Evolutionary conservation across 2,888 invertebrate species (phyloP), one percentile per base, ranked within the genome.

Genomic region (Eupithecia vulgata): DNA sequence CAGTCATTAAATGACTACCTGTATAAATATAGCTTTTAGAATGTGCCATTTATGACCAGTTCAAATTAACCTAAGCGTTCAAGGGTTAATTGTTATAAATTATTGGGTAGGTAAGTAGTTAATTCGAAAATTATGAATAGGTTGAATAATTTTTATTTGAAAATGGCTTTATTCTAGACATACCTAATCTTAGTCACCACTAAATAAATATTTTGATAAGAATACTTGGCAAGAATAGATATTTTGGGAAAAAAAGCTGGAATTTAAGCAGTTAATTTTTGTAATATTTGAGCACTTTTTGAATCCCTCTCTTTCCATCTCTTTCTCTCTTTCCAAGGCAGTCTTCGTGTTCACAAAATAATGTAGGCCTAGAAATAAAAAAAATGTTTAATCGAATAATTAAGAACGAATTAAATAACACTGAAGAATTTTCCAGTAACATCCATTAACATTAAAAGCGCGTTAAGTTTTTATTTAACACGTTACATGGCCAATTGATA

Each of bases 41-140:
- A 68, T 45, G 70, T 72, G 68, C 68, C 62, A 34, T 67, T 72
- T 59, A 70, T 71, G 68, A 25, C 42, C 67, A 21, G 67, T 68
- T 71, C 64, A 69, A 76, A 67, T 69, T 75, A 70, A 71, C 73
- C 57, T 68, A 52, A 71, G 64, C 66, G 52, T 71, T 70, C 4
- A 37, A 34, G 40, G 67, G 67, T 71, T 71, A 71, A 71, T 35
- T 35, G 15, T 61, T 61, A 61, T 61, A 34, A 61, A 61, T 61
- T 61, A 61, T 61, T 34, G 34, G 17, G 61, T 61, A 61, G 17
- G 12, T 64, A 62, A 62, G 62, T 35, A 37, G 64, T 64, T 64
- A 64, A 64, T 64, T 64, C 37, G 30, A 37, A 37, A 64, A 64
- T 34, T 64, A 64, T n/a, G 4, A 35, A 37, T 6, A 64, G 7